Base-by-base conservation (phyloP, 2,113 vertebrate species). In the Oxygymnocypris stewartii region DNA sequence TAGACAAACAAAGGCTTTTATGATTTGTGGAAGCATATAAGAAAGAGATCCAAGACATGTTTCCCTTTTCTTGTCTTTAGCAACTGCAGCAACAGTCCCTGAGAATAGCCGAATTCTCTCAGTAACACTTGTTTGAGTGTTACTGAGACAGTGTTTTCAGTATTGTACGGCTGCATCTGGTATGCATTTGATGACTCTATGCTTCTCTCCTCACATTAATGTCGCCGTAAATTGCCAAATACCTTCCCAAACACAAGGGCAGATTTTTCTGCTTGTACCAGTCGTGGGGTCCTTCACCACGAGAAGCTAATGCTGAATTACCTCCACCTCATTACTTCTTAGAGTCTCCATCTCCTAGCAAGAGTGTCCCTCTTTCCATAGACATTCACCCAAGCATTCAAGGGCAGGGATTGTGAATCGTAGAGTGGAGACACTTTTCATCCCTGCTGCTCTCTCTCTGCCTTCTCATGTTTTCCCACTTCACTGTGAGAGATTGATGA, bases 1-100 rank as follows among this genome's bases (percentile, higher is more conserved):
- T 71, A 89, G 82, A 86, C 57, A 88, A 88, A 88, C 79, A 87
- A 87, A 79, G 78, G 82, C 3, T 85, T 88, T 87, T 81, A 80
- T 86, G 85, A 87, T 87, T 87, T 89, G 84, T 84, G 85, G 84
- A 86, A 67, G 63, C 75, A 25, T 35, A 67, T 81, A 40, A 57
- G 37, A 59, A 37, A 57, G 44, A 42, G 69, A 81, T 86, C 82
- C 84, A 82, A 67, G 14, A 59, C 69, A 57, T 49, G 51, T 59
- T 35, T n/a, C 69, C 28, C 49, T 40, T 65, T 61, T 9, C 40
- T 31, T 7, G 67, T 65, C 65, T 81, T 79, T 14, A 63, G 42
- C 37, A 59, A 74, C 51, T 75, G 42, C 65, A 31, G 23, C 51
- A 51, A 74, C 59, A 59, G 31, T 79, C 20, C n/a, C 31, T 23